phyloP scores from a whole-genome alignment of 2,888 invertebrate species.

The Hirtodrosophila confusa region DNA sequence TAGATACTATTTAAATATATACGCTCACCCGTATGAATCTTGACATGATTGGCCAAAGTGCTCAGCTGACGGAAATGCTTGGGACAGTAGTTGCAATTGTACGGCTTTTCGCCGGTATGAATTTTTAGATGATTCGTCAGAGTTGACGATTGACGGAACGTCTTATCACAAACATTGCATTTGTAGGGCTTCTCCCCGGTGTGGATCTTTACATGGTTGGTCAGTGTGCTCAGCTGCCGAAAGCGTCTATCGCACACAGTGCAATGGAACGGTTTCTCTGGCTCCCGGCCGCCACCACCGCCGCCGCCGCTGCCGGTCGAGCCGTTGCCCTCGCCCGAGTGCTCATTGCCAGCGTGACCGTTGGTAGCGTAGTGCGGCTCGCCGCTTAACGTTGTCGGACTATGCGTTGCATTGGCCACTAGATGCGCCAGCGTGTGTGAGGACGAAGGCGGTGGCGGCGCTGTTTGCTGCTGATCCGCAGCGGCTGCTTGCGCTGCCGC shows the following conservation, averaged over 20 bases:
- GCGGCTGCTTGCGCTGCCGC: constrained; percentile 83
- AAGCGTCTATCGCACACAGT: constrained; percentile 84
- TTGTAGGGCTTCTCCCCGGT: constrained; percentile 84
- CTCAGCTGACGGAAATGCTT: constrained; percentile 84
- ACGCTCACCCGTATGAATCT: constrained; percentile 84
- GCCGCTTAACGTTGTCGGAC: constrained; percentile 65
- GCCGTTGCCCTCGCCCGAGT: constrained; percentile 58
- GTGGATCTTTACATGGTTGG: constrained; percentile 84
- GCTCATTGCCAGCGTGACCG: constrained; percentile 66
- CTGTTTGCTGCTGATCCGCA: constrained; percentile 72
- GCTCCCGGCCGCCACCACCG: constrained; percentile 64
- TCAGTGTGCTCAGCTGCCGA: constrained; percentile 84
- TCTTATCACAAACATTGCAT: constrained; percentile 84
- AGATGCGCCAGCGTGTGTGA: constrained; percentile 77
- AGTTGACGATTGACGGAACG: constrained; percentile 84
- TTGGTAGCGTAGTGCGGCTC: constrained; percentile 73
- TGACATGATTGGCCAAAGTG: constrained; percentile 84
- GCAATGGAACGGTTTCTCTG: constrained; percentile 84
- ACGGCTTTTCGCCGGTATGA: constrained; percentile 84
- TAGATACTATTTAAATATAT: constrained; percentile 18
- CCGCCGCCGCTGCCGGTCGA: constrained; percentile 59
- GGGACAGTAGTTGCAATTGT: constrained; percentile 83
- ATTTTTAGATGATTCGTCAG: constrained; percentile 84
- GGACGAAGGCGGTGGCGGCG: constrained; percentile 46
- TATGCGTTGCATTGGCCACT: constrained; percentile 77